A percentile compares a stretch with the other conserved stretches of the same genome.
phyloP scores from a whole-genome alignment of 2,888 invertebrate species.

The Aphidius colemani region DNA sequence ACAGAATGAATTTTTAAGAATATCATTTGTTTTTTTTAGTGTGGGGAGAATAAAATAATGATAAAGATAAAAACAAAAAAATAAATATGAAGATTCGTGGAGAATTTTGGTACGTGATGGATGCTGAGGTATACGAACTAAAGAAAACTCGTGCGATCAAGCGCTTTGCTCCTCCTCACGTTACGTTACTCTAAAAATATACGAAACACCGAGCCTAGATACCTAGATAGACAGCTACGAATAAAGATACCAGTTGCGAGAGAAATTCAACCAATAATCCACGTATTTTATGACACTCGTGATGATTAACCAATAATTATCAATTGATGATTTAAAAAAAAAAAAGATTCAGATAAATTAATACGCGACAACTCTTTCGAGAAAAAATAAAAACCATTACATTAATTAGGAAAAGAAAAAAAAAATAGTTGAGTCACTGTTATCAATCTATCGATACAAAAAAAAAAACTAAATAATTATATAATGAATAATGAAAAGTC shows the following conservation, averaged over 20 bases:
- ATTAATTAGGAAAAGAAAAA: too few relatives aligned
- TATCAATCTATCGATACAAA: neutral
- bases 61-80: constrained; percentile 9
- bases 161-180: constrained; percentile 52
- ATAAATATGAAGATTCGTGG: neutral
- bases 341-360: neutral
- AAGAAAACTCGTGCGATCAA: constrained; percentile 33
- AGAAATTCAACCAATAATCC: constrained; percentile 10
- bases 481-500: constrained; percentile 14
- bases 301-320: neutral
- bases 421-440: neutral
- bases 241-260: constrained; percentile 39
- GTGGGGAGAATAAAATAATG: neutral
- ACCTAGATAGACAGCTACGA: constrained; percentile 60
- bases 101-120: constrained; percentile 26
- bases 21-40: neutral
- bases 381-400: too few relatives aligned
- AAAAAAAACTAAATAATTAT: neutral
- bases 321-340: neutral
- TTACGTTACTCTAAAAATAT: constrained; percentile 60
- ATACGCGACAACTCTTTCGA: too few relatives aligned
- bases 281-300: constrained; percentile 4
- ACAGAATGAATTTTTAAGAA: neutral
- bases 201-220: constrained; percentile 59
- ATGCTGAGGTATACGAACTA: constrained; percentile 29